These are phyloP conservation scores for Mareca penelope DNA, from an alignment of 2,797 vertebrate genomes.

Conservation along the genomic window DNA sequence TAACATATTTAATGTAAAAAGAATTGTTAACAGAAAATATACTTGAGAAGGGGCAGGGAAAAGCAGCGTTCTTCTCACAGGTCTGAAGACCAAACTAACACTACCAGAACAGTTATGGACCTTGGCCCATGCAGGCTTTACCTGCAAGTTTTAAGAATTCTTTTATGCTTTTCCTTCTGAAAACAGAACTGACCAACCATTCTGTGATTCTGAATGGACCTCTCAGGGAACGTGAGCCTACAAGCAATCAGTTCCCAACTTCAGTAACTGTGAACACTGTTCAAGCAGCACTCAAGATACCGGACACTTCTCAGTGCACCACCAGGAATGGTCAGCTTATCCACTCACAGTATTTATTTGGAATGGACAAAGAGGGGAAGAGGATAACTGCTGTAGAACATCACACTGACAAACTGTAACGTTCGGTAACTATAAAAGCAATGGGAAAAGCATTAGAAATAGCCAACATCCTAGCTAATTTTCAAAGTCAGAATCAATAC, in stretches of 20 bases:
- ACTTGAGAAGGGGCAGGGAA: background rate
- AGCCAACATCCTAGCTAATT: background rate
- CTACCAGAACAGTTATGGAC: background rate
- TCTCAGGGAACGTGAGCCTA: background rate
- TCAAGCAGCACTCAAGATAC: constrained; percentile 2
- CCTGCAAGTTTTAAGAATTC: background rate
- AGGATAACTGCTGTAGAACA: background rate
- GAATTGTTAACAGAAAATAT: background rate
- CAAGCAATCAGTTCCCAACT: background rate
- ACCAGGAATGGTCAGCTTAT: rapidly evolving
- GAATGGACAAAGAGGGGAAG: background rate
- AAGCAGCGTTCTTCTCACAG: background rate
- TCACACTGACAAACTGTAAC: background rate
- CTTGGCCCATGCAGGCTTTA: background rate
- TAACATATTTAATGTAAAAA: background rate
- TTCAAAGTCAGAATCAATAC: background rate
- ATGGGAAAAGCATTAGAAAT: background rate
- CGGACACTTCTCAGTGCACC: background rate
- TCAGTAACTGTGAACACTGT: background rate
- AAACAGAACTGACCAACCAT: background rate
- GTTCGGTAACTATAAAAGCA: background rate
- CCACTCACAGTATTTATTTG: background rate
- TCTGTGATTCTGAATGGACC: background rate
- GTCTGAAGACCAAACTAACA: background rate
- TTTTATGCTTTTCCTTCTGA: background rate